Percentiles rank a stretch among this genome's conserved stretches.
These are phyloP conservation scores for Phrynocephalus guinanensis DNA, from an alignment of 2,797 vertebrate species.

Conservation along the genomic window DNA sequence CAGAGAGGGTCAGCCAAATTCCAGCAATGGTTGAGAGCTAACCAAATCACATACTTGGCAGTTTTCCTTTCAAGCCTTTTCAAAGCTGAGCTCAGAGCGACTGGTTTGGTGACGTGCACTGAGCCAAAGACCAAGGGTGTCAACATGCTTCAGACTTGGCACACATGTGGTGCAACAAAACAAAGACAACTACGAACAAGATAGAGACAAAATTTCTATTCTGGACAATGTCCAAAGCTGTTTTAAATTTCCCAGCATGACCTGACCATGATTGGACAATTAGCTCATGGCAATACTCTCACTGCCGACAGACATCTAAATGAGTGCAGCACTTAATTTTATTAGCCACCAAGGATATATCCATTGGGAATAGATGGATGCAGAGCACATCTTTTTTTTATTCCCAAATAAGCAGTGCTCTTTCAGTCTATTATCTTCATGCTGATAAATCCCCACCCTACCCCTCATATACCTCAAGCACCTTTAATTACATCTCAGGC, in stretches of 20 bases:
- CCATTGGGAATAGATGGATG: conserved; percentile 24
- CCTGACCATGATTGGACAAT: conserved; percentile 48
- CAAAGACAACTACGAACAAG: conserved; percentile 42
- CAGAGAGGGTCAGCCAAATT: conserved; percentile 47
- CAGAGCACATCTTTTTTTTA: conserved; percentile 25
- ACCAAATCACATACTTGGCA: conserved; percentile 26
- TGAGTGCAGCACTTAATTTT: conserved; percentile 46
- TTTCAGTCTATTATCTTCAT: conserved; percentile 45
- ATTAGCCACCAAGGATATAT: conserved; percentile 38
- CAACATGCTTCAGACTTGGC: conserved; percentile 56
- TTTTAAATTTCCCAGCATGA: conserved; percentile 56
- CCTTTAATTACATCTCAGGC: conserved; percentile 49
- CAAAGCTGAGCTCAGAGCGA: conserved; percentile 55
- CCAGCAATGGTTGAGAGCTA: conserved; percentile 45
- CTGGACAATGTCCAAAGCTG: conserved; percentile 47
- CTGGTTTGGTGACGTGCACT: conserved; percentile 50
- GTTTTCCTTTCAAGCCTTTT: conserved; percentile 69
- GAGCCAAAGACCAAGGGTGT: conserved; percentile 36
- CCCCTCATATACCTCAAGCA: conserved; percentile 32
- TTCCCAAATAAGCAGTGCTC: conserved; percentile 33
- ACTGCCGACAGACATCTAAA: conserved; percentile 33
- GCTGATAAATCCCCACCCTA: conserved; percentile 31
- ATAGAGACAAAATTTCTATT: conserved; percentile 46
- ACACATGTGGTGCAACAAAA: conserved; percentile 27
- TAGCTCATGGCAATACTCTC: conserved; percentile 53